Base-by-base conservation (phyloP, 2,888 invertebrate genomes). In the Heliconius cydno region DNA sequence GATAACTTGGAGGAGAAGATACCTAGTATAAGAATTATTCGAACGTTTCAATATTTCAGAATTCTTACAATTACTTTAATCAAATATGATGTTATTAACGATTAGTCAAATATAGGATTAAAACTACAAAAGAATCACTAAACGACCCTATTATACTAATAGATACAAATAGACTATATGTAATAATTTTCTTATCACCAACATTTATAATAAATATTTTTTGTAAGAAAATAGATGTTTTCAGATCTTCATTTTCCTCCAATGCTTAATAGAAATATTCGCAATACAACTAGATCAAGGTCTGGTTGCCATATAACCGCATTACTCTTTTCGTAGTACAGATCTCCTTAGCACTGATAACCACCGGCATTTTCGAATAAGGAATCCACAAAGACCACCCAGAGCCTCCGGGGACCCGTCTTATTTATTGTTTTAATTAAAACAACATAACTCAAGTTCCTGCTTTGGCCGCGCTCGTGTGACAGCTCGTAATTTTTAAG, bases 401-500 rank as follows among this genome's bases (percentile, higher is more conserved):
- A 91, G 84, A 85, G 84, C 85, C 87, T 85, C 89, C 87, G 89
- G 88, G 88, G 87, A 80, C 82, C 83, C 82, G 82, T 82, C 85
- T 91, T 91, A 93, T 94, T 94, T 94, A 94, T 93, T 92, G 92
- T 92, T 90, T 92, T 94, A 94, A 94, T 94, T 94, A 94, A 93
- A 92, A 91, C 91, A 90, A 90, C 92, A 92, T 94, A 94, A 93
- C 89, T 91, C 91, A 89, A 86, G 87, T 87, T 85, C 83, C 83
- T 83, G 84, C 84, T 84, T 84, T 86, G 86, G 86, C 89, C 89
- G 90, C 88, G 89, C 87, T 88, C 89, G 85, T 87, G 87, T 88
- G 91, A 90, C 93, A 92, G 90, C 85, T 88, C 89, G 90, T 92
- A 88, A 90, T 86, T 92, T 89, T 90, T 87, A 87, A 85, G 85